Percentiles rank a stretch among this genome's conserved stretches.
phyloP scores from a whole-genome alignment of 2,113 vertebrate species.

The Mormyrus iriodes region DNA sequence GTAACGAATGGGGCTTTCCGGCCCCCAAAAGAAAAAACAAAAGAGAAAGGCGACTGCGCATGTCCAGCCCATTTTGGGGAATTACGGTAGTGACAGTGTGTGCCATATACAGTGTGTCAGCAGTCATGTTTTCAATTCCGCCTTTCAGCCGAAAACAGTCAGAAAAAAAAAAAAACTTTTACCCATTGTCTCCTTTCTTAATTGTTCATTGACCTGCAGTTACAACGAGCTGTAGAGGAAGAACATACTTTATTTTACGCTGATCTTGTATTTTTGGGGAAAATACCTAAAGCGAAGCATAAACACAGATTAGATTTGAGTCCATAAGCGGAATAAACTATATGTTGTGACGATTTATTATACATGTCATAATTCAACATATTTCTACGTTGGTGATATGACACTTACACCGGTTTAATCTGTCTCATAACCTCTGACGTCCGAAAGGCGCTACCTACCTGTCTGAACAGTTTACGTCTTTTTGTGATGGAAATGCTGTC shows the following conservation, averaged over 20 bases:
- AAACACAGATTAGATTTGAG: neutral
- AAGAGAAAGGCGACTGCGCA: too few relatives aligned
- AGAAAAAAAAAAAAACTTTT: neutral
- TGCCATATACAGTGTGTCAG: neutral
- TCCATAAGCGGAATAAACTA: neutral
- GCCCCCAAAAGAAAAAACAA: neutral
- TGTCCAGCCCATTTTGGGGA: neutral
- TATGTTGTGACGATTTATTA: neutral
- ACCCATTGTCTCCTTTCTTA: neutral
- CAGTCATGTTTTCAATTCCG: neutral
- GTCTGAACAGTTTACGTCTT: neutral
- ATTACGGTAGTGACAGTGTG: neutral
- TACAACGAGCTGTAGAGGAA: neutral
- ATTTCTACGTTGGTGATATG: neutral
- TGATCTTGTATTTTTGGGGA: neutral
- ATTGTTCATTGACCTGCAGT: neutral
- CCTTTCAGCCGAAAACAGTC: neutral
- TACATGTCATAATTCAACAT: neutral
- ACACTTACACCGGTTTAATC: neutral
- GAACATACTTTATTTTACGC: neutral
- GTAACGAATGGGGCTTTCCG: neutral
- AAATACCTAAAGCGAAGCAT: neutral
- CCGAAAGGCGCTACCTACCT: neutral
- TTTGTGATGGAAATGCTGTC: conserved; percentile 5
- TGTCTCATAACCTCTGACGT: neutral